These are phyloP conservation scores for Seira ritae DNA, from an alignment of 2,888 invertebrate species.

Conservation along the genomic window DNA sequence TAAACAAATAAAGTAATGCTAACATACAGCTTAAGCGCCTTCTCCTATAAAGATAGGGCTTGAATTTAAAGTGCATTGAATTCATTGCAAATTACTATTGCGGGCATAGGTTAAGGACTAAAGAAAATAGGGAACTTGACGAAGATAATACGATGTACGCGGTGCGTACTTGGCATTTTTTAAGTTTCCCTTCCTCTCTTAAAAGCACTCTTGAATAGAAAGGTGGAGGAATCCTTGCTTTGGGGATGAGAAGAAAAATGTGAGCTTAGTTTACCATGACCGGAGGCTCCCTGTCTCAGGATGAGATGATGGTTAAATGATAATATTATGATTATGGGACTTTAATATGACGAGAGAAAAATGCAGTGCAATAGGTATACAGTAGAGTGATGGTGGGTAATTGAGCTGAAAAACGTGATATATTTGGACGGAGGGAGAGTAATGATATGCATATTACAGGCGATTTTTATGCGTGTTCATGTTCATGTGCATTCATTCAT, in stretches of 20 bases:
- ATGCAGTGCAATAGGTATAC: not conserved
- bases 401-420: constrained; percentile 32
- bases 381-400: not conserved
- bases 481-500: constrained; percentile 11
- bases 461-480: constrained; percentile 10
- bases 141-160: not conserved
- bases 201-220: not conserved
- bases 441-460: constrained; percentile 7
- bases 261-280: constrained; percentile 35
- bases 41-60: not conserved
- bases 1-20: constrained; percentile 28
- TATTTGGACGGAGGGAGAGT: constrained; percentile 26
- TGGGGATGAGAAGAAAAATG: constrained; percentile 27
- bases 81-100: not conserved
- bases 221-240: not conserved
- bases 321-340: constrained; percentile 29
- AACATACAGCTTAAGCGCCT: constrained; percentile 1
- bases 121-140: not conserved
- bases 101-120: not conserved
- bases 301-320: constrained; percentile 13
- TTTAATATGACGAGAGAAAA: constrained; percentile 26
- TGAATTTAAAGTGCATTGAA: not conserved
- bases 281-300: constrained; percentile 39
- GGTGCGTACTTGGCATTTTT: constrained; percentile 27
- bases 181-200: constrained; percentile 39